phyloP scores from a whole-genome alignment of 2,113 vertebrate species.

The Collichthys lucidus region DNA sequence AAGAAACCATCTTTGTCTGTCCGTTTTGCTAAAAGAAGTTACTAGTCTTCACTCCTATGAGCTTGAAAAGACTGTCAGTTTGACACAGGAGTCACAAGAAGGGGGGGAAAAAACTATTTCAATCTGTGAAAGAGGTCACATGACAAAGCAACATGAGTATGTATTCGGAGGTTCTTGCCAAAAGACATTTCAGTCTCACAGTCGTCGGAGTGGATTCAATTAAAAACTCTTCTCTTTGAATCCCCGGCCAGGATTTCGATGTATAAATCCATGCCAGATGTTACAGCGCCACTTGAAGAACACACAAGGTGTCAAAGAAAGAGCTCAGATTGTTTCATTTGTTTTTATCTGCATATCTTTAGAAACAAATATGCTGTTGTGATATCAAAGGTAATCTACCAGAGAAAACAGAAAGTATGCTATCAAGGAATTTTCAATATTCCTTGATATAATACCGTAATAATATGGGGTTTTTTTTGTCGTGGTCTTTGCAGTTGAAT shows the following conservation, averaged over 20 bases:
- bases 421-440: neutral
- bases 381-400: constrained; percentile 18
- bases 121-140: constrained; percentile 49
- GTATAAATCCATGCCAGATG: constrained; percentile 77
- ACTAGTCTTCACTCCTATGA: neutral
- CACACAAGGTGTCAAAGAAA: constrained; percentile 70
- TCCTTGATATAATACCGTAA: neutral
- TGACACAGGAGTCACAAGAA: constrained; percentile 20
- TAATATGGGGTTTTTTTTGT: neutral
- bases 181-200: constrained; percentile 68
- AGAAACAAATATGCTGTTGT: neutral
- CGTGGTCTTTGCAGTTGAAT: neutral
- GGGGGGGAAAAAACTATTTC: constrained; percentile 1
- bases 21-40: neutral
- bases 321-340: constrained; percentile 49
- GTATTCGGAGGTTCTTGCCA: constrained; percentile 62
- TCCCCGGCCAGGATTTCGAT: constrained; percentile 68
- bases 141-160: constrained; percentile 64
- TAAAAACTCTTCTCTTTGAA: constrained; percentile 76
- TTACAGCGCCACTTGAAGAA: constrained; percentile 59
- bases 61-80: constrained; percentile 15
- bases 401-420: constrained; percentile 2
- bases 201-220: constrained; percentile 73
- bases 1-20: neutral
- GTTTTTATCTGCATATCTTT: constrained; percentile 58